These are phyloP conservation scores for Apis laboriosa DNA, from an alignment of 1,140 invertebrate species.

Conservation along the genomic window DNA sequence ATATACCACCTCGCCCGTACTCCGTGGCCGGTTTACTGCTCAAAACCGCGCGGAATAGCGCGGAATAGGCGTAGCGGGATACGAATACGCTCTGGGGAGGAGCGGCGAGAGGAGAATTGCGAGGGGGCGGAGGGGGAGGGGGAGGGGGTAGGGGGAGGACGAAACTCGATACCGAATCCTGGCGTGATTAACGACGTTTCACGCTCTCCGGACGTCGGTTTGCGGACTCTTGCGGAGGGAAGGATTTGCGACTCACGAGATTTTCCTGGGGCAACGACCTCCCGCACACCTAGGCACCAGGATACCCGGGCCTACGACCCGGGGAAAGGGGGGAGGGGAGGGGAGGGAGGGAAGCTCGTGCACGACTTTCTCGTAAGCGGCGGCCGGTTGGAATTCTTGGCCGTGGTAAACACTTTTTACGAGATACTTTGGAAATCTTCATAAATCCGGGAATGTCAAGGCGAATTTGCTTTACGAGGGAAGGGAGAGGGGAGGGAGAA, in stretches of 20 bases:
- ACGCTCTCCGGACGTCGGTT: constrained; percentile 73
- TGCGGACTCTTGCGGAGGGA: constrained; percentile 69
- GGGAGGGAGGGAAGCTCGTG: constrained; percentile 44
- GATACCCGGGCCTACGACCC: constrained; percentile 38
- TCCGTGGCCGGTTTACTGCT: not conserved
- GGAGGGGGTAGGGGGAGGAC: constrained; percentile 72
- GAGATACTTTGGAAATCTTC: constrained; percentile 64
- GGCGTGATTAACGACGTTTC: constrained; percentile 78
- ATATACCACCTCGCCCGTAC: not conserved
- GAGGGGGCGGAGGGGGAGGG: too few relatives aligned
- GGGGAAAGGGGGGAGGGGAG: constrained; percentile 24
- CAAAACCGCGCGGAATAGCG: constrained; percentile 38
- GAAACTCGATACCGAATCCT: constrained; percentile 79
- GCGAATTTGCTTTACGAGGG: constrained; percentile 52
- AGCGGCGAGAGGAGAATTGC: too few relatives aligned
- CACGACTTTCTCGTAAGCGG: constrained; percentile 61
- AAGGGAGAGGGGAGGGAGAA: too few relatives aligned
- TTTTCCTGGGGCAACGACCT: constrained; percentile 75
- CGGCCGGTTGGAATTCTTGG: constrained; percentile 55
- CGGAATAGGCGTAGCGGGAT: not conserved
- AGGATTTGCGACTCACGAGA: constrained; percentile 76
- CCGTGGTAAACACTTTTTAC: constrained; percentile 58
- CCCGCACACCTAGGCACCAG: constrained; percentile 32
- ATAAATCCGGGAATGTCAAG: constrained; percentile 57
- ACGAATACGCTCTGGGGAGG: constrained; percentile 1